phyloP scores from a whole-genome alignment of 1,140 invertebrate species.

The Stenopsyche tienmushanensis region DNA sequence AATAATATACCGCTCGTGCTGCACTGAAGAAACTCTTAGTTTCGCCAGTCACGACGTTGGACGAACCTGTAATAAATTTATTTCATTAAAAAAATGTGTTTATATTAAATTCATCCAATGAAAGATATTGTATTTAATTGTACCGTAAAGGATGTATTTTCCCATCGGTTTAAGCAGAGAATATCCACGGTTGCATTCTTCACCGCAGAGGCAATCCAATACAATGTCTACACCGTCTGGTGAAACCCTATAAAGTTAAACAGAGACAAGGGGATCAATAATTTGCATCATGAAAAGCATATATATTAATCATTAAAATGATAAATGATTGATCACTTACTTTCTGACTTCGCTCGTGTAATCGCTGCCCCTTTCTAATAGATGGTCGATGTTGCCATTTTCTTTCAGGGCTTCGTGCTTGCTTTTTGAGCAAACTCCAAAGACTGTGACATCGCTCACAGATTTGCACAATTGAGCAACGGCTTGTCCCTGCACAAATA shows the following conservation, averaged over 20 bases:
- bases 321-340: conserved; percentile 56
- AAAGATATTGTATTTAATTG: conserved; percentile 18
- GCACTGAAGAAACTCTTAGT: conserved; percentile 87
- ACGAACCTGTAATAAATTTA: conserved; percentile 60
- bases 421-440: conserved; percentile 80
- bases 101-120: not conserved
- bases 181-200: conserved; percentile 84
- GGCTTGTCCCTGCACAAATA: conserved; percentile 73
- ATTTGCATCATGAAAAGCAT: conserved; percentile 8
- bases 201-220: conserved; percentile 84
- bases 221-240: conserved; percentile 85
- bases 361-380: conserved; percentile 74
- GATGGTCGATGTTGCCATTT: conserved; percentile 70
- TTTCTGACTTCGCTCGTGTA: conserved; percentile 83
- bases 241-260: conserved; percentile 62
- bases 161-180: conserved; percentile 85
- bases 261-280: conserved; percentile 14
- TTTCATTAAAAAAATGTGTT: conserved; percentile 7
- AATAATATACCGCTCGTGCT: conserved; percentile 72
- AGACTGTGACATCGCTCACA: conserved; percentile 78
- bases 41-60: conserved; percentile 83
- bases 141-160: conserved; percentile 84
- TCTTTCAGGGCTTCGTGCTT: conserved; percentile 81
- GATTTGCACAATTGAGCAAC: conserved; percentile 79
- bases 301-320: conserved; percentile 4